Conservation (phyloP, 1,140 invertebrate species). For the Daktulosphaira vitifoliae region DNA sequence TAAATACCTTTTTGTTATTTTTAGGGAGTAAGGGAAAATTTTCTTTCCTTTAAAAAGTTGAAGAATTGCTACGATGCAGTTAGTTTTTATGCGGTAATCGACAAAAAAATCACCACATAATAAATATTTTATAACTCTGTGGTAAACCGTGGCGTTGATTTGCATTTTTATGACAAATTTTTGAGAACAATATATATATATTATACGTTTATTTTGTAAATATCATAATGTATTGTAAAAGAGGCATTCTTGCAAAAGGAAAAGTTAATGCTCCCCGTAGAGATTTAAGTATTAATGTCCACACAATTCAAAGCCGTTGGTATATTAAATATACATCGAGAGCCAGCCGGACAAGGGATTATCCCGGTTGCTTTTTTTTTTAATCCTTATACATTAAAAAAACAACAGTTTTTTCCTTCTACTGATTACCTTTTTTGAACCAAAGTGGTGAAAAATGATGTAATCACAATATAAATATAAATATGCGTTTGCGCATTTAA, state of each 20-base stretch:
- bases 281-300: constrained; percentile 32
- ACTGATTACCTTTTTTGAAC: constrained; percentile 18
- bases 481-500: too few species aligned
- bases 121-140: background rate
- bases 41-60: too few species aligned
- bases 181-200: background rate
- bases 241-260: constrained; percentile 22
- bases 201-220: constrained; percentile 23
- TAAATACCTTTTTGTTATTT: too few species aligned
- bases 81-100: too few species aligned
- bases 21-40: too few species aligned
- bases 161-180: constrained; percentile 16
- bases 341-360: constrained; percentile 20
- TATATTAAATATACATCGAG: constrained; percentile 32
- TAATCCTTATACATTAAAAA: constrained; percentile 3
- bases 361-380: constrained; percentile 17
- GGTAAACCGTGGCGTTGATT: constrained; percentile 7
- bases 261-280: constrained; percentile 27
- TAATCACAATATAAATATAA: background rate
- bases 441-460: constrained; percentile 15
- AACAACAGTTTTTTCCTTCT: constrained; percentile 17
- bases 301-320: constrained; percentile 17
- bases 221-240: constrained; percentile 8
- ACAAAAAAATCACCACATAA: background rate
- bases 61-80: too few species aligned